Percentiles rank a stretch among this genome's conserved stretches.
Evolutionary conservation across 2,888 invertebrate species (phyloP).

Genomic region (Suillia variegata): DNA sequence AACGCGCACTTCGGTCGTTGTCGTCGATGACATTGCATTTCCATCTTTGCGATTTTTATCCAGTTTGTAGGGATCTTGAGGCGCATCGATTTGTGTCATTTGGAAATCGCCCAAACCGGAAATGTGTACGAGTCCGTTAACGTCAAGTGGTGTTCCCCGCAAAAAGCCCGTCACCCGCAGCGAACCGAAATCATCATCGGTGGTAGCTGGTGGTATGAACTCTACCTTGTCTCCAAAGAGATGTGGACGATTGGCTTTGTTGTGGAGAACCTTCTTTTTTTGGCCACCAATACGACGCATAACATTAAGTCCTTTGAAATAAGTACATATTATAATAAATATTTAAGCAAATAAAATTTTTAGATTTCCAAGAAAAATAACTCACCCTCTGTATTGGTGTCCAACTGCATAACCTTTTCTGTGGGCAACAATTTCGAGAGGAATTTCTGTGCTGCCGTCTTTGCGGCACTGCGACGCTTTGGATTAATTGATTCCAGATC

Average conservation of each 20-base stretch:
- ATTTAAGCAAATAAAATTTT: too few species aligned
- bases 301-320: constrained; percentile 65
- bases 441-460: constrained; percentile 57
- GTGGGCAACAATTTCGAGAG: constrained; percentile 78
- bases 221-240: constrained; percentile 81
- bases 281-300: constrained; percentile 78
- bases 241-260: constrained; percentile 82
- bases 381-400: constrained; percentile 73
- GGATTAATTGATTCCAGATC: constrained; percentile 75
- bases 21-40: neutral
- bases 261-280: constrained; percentile 75
- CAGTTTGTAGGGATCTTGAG: constrained; percentile 72
- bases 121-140: constrained; percentile 88
- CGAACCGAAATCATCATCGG: constrained; percentile 64
- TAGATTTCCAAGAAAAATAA: neutral
- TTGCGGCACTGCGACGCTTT: constrained; percentile 70
- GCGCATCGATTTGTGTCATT: constrained; percentile 77
- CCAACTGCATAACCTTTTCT: constrained; percentile 80
- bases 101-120: constrained; percentile 94
- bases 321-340: neutral
- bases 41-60: constrained; percentile 58
- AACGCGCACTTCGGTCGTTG: constrained; percentile 54
- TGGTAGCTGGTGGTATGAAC: constrained; percentile 64
- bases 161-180: constrained; percentile 87
- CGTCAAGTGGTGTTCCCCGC: constrained; percentile 80